A percentile compares a stretch with the other conserved stretches of the same genome.
These are phyloP conservation scores for Xanthostigma xanthostigma DNA, from an alignment of 2,888 invertebrate species.

Conservation along the genomic window DNA sequence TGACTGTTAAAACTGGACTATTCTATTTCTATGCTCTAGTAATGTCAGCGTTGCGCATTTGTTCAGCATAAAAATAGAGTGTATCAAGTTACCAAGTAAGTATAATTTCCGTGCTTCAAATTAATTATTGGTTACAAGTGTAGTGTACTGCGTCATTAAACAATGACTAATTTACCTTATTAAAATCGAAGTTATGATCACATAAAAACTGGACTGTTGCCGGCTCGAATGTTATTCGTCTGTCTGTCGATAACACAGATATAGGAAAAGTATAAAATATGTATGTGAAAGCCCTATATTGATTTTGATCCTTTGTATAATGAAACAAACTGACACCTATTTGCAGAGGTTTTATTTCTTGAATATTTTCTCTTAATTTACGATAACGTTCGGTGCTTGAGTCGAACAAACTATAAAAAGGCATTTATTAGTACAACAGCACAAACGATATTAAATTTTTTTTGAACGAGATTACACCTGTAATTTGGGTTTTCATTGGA, in stretches of 20 bases:
- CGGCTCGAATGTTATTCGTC: slow-evolving; percentile 44
- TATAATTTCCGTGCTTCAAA: not conserved
- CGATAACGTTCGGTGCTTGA: slow-evolving; percentile 34
- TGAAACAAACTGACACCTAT: slow-evolving; percentile 52
- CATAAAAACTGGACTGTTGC: slow-evolving; percentile 48
- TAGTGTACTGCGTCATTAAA: not conserved
- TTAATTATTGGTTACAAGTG: not conserved
- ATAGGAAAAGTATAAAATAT: slow-evolving; percentile 56
- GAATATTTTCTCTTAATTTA: slow-evolving; percentile 32
- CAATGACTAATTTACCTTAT: slow-evolving; percentile 42
- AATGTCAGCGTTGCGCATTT: too few species aligned
- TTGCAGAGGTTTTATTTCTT: slow-evolving; percentile 46
- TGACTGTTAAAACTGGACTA: too few species aligned
- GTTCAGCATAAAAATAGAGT: too few species aligned
- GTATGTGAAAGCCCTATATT: slow-evolving; percentile 43
- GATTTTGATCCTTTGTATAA: slow-evolving; percentile 38
- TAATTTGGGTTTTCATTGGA: slow-evolving; percentile 31
- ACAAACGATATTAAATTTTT: not conserved
- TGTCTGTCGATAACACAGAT: slow-evolving; percentile 42
- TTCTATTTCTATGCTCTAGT: not conserved
- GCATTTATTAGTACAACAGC: slow-evolving; percentile 2
- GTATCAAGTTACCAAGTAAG: too few species aligned
- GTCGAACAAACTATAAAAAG: slow-evolving; percentile 29
- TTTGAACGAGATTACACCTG: slow-evolving; percentile 29
- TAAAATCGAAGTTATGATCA: slow-evolving; percentile 52